Evolutionary conservation across 1,140 invertebrate species (phyloP).

Genomic region (Panulirus ornatus): DNA sequence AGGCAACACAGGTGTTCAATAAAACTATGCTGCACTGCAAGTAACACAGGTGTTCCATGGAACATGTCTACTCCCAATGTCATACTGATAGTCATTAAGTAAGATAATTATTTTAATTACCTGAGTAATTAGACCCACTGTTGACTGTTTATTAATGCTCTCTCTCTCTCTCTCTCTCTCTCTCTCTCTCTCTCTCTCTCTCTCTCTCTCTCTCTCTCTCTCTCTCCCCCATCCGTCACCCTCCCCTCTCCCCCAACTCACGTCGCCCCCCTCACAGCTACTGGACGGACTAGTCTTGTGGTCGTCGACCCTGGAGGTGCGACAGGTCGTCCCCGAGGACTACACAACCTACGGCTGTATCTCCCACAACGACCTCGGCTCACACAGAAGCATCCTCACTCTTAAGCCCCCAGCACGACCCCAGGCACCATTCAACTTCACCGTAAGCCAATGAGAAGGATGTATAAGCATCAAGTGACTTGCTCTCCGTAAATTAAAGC

Average conservation of each 20-base stretch:
- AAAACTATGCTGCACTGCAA: too few species aligned
- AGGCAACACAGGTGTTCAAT: too few species aligned
- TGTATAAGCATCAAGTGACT: not conserved
- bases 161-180: not conserved
- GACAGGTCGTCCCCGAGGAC: not conserved
- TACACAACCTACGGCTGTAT: slow-evolving; percentile 47
- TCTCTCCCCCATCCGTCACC: not conserved
- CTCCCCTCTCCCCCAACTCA: too few species aligned
- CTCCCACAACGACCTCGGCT: slow-evolving; percentile 22
- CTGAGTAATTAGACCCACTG: too few species aligned
- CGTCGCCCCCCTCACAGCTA: slow-evolving; percentile 31
- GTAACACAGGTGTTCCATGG: too few species aligned
- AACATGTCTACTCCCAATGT: too few species aligned
- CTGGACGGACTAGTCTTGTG: slow-evolving; percentile 37
- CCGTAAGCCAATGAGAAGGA: slow-evolving; percentile 41
- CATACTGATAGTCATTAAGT: too few species aligned
- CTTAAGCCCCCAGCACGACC: slow-evolving; percentile 37
- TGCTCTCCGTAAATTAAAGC: too few species aligned
- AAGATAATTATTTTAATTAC: too few species aligned
- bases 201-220: not conserved
- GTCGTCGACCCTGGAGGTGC: slow-evolving; percentile 19
- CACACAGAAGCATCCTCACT: not conserved
- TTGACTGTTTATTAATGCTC: too few species aligned
- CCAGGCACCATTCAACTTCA: slow-evolving; percentile 6
- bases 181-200: not conserved